These are phyloP conservation scores for Cartodere bifasciata DNA, from an alignment of 2,888 invertebrate genomes.

Conservation along the genomic window DNA sequence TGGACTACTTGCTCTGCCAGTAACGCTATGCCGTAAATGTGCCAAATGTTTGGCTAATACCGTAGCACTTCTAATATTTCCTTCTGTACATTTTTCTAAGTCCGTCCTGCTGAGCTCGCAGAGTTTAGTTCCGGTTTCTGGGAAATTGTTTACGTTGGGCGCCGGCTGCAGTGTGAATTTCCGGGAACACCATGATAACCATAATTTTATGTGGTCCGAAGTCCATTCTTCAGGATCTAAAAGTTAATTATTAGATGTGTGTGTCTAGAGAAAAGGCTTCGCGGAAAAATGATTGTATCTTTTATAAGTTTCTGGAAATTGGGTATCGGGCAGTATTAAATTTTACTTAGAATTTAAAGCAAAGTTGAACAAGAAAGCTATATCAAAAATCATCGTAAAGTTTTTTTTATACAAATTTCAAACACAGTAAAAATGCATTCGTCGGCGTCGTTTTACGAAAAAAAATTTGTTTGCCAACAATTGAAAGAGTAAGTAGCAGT, in stretches of 20 bases:
- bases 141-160: constrained; percentile 41
- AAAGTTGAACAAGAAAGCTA: too few species aligned
- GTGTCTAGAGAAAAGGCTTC: too few species aligned
- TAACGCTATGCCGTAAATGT: constrained; percentile 43
- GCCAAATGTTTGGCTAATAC: constrained; percentile 50
- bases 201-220: constrained; percentile 42
- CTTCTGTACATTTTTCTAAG: constrained; percentile 43
- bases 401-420: too few species aligned
- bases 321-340: too few species aligned
- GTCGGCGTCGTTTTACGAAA: too few species aligned
- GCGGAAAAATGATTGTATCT: too few species aligned
- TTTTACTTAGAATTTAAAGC: too few species aligned
- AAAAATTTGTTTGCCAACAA: too few species aligned
- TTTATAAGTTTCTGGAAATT: not conserved
- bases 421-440: too few species aligned
- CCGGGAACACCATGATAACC: constrained; percentile 49
- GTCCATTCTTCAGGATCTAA: constrained; percentile 54
- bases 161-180: constrained; percentile 44
- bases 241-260: constrained; percentile 12
- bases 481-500: too few species aligned
- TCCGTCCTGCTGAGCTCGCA: constrained; percentile 48
- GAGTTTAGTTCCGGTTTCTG: constrained; percentile 42
- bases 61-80: constrained; percentile 37
- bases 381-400: too few species aligned
- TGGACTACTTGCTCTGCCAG: constrained; percentile 45